Base-by-base conservation (phyloP, 2,888 invertebrate species). In the Ganaspis brasiliensis region DNA sequence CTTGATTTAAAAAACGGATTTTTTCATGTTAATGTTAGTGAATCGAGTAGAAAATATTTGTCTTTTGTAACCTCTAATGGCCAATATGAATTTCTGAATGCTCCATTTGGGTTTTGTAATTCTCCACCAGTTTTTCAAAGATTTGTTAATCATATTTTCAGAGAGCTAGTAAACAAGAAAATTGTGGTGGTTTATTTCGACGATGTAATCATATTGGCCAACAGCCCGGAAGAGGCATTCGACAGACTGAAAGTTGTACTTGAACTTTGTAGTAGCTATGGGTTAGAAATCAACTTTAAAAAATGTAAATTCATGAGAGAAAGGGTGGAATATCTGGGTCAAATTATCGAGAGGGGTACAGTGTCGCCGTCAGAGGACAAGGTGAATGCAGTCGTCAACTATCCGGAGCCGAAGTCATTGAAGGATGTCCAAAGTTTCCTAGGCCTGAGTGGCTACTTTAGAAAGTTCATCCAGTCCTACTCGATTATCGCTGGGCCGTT, bases 381-480 rank as follows among this genome's bases (percentile, higher is more conserved):
- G 26, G 56, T 72, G 3, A 19, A 12, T 12, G 74, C 80, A 10
- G 73, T 82, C 19, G 40, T 55, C 21, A 74, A 79, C 10, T 79
- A 78, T 74, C 79, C 52, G 26, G 45, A 72, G 45, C 71, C 72
- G 12, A 55, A 10, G n/a, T 67, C 67, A 1, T 12, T 73, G 24
- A 76, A 73, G 40, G 73, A 49, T 2, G 16, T 49, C 0, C 49
- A 49, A 6, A 45, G 45, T 45, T 45, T 45, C 14, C 45, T 45
- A 1, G 45, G 45, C 4, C 1, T 45, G n/a, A 45, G n/a, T 2
- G 49, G 49, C n/a, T 49, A 49, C 8, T 49, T 49, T 4, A 2
- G 49, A 6, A 49, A 16, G 6, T 49, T 49, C 16, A 49, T 49
- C 49, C 5, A 49, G 16, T 8, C 14, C 45, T 49, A 0, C 49